Base-by-base conservation (phyloP, 2,113 vertebrate species). In the Rhea pennata region DNA sequence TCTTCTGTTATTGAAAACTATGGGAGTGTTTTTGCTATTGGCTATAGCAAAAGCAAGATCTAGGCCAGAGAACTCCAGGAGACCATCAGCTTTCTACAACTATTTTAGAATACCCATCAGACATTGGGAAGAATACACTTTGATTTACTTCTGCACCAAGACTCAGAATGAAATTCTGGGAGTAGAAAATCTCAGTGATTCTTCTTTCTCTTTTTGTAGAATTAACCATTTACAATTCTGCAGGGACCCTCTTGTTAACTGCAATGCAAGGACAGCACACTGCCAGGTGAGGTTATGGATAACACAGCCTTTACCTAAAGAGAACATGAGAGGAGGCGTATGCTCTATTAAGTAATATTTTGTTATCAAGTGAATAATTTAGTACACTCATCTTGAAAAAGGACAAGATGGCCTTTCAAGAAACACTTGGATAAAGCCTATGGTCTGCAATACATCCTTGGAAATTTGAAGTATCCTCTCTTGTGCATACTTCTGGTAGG, bases 241-340 rank as follows among this genome's bases (percentile, higher is more conserved):
- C 44, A 46, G 9, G 84, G 19, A 72, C 13, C 24, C 1, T 50
- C 64, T 69, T 50, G 66, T 61, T 71, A 70, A 75, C 53, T 0
- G 0, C 15, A 26, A 33, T 36, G 23, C 0, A 0, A 89, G n/a
- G n/a, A 58, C 4, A 70, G 3, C 0, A 0, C 7, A 6, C 26
- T 17, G 31, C 10, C 61, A 33, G 10, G 5, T 61, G n/a, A n/a
- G 10, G 17, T 73, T 50, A 67, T 42, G 6, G 12, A n/a, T 67
- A 79, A 51, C 11, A 31, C 19, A 53, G 4, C 15, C 40, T 54
- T 62, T 5, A 2, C 20, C 31, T 51, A 56, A 15, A 72, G 44
- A 36, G 10, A 20, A 72, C 4, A 9, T 66, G 33, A 20, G 24
- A 62, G 15, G 1, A 77, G 24, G 27, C n/a, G 11, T 14, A 36